These are phyloP conservation scores for Littorina saxatilis DNA, from an alignment of 1,140 invertebrate genomes.

Conservation along the genomic window DNA sequence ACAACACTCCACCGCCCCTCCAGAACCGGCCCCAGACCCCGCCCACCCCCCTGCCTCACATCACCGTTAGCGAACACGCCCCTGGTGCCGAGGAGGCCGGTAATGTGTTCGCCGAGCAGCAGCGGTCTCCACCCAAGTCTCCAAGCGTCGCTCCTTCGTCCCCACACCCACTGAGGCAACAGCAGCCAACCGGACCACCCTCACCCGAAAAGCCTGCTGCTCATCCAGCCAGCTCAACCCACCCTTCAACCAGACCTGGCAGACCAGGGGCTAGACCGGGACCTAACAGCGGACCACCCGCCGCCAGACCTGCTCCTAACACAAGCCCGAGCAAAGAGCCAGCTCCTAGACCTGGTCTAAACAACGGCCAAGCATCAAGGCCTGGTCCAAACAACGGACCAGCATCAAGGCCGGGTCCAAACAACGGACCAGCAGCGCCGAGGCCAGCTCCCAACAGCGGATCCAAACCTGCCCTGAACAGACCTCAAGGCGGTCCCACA, in stretches of 20 bases:
- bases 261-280: neutral
- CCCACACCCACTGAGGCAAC: too few relatives aligned
- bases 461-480: neutral
- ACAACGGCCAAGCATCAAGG: neutral
- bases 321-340: neutral
- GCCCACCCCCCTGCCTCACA: constrained; percentile 13
- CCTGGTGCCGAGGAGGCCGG: neutral
- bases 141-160: too few relatives aligned
- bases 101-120: too few relatives aligned
- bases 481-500: neutral
- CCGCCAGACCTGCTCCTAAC: neutral
- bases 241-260: neutral
- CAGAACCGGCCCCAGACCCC: neutral
- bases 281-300: neutral
- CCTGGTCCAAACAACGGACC: neutral
- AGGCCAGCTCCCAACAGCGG: neutral
- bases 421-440: neutral
- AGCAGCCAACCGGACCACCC: neutral
- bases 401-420: neutral
- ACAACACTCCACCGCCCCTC: neutral
- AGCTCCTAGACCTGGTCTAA: neutral
- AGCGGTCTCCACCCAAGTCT: too few relatives aligned
- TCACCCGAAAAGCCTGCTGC: neutral
- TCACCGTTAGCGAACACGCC: constrained; percentile 3
- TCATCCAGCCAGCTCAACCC: neutral